Evolutionary conservation across 64 coral and sea anemone genomes (phyloP), one percentile per base, ranked within the genome.

Genomic region (Montipora capricornis): DNA sequence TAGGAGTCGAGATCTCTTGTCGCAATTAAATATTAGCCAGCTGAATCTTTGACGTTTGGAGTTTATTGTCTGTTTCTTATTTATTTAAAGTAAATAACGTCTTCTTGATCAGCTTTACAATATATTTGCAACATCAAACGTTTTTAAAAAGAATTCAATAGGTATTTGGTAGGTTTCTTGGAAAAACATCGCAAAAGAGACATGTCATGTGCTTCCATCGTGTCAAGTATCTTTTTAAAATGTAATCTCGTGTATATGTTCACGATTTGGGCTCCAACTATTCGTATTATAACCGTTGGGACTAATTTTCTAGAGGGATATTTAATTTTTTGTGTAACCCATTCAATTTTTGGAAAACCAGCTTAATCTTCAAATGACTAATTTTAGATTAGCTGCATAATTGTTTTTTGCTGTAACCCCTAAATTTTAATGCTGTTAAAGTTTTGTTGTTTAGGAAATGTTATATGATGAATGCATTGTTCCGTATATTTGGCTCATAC

Each of bases 41-140:
- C 5, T 78, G 3, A 49, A 50, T 22, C 17, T 26, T 83, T 86
- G 66, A 52, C 64, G 8, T 71, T 51, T 86, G 82, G 4, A 86
- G 45, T 86, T 50, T 29, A 73, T 71, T 86, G 9, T 73, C 66
- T 47, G 82, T 7, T 49, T 71, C 60, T 66, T 84, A 12, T 37
- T 46, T 15, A 64, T 64, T 4, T 64, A 64, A 12, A 64, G 4
- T 12, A 15, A 4, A 11, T 64, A 69, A 70, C 7, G 10, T 86
- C 9, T 12, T 15, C 66, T 51, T 52, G 29, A 68, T 19, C 19
- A 86, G 66, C 16, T 69, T 29, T 49, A 86, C 2, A 19, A 70
- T 46, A 71, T 22, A 51, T 70, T 49, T 22, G n/a, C 47, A 47
- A 8, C 13, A 20, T n/a, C 44, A 68, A 62, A 82, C 61, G 8